These are phyloP conservation scores for Atrichornis clamosus DNA, from an alignment of 2,113 vertebrate genomes.

Conservation along the genomic window DNA sequence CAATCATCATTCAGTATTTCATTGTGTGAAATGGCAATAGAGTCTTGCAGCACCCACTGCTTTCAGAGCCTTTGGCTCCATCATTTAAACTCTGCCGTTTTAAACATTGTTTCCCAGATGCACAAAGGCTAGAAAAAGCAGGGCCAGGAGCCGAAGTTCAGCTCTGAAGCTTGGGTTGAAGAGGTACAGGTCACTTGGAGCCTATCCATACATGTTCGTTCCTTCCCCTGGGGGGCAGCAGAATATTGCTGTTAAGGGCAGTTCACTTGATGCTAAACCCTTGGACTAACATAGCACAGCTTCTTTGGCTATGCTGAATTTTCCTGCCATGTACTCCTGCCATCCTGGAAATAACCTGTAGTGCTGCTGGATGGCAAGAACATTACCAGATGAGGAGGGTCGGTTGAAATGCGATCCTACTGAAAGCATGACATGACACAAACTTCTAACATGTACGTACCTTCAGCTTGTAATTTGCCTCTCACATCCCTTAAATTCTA, in stretches of 20 bases:
- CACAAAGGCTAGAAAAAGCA: not conserved
- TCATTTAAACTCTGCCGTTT: not conserved
- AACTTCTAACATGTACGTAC: not conserved
- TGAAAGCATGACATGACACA: not conserved
- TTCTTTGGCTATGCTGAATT: not conserved
- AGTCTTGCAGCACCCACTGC: not conserved
- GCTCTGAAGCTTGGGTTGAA: not conserved
- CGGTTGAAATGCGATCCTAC: not conserved
- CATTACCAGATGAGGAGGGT: not conserved
- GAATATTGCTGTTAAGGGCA: constrained; percentile 53
- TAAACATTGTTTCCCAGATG: not conserved
- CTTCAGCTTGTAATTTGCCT: not conserved
- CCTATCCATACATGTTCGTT: not conserved
- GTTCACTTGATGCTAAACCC: not conserved
- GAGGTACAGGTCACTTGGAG: not conserved
- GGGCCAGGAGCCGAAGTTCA: not conserved
- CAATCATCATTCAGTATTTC: constrained; percentile 13
- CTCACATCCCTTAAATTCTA: not conserved
- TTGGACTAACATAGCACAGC: not conserved
- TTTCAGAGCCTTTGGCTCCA: not conserved
- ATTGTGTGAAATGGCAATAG: constrained; percentile 9
- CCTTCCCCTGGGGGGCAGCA: constrained; percentile 68
- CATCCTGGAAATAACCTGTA: not conserved
- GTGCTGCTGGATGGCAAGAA: not conserved
- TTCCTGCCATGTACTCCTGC: not conserved